phyloP scores from a whole-genome alignment of 23 tunicate species.

The Ciona savignyi region DNA sequence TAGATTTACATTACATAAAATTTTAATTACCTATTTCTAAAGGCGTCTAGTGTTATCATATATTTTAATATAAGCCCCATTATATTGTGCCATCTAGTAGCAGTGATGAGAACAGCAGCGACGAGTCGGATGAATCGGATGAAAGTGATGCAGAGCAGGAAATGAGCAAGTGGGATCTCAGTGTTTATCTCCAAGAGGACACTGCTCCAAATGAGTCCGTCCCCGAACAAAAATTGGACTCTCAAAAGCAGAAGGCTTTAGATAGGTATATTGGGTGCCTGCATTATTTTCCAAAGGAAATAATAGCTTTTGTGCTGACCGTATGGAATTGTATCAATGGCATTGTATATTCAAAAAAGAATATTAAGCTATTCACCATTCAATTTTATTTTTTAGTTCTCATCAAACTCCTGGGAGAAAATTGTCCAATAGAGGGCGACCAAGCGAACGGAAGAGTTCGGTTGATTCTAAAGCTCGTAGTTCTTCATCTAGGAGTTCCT shows the following conservation, averaged over 20 bases:
- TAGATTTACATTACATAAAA: no score
- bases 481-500: background rate
- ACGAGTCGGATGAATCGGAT: conserved; percentile 2
- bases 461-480: background rate
- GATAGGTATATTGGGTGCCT: background rate
- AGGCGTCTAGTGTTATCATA: no score
- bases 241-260: background rate
- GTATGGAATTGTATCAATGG: no score
- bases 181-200: background rate
- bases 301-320: no score
- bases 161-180: conserved; percentile 3
- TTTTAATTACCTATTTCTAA: no score
- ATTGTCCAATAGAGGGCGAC: background rate
- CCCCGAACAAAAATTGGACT: background rate
- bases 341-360: background rate
- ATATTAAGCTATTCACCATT: no score
- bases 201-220: background rate
- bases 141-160: conserved; percentile 6
- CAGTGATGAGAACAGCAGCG: conserved; percentile 10
- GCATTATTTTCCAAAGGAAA: no score
- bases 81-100: no score
- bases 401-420: background rate
- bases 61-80: no score
- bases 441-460: background rate
- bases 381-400: background rate